Evolutionary conservation across 35 echinoderm and acorn worm species (phyloP), one percentile per base, ranked within the genome.

Genomic region (Holothuria glaberrima): DNA sequence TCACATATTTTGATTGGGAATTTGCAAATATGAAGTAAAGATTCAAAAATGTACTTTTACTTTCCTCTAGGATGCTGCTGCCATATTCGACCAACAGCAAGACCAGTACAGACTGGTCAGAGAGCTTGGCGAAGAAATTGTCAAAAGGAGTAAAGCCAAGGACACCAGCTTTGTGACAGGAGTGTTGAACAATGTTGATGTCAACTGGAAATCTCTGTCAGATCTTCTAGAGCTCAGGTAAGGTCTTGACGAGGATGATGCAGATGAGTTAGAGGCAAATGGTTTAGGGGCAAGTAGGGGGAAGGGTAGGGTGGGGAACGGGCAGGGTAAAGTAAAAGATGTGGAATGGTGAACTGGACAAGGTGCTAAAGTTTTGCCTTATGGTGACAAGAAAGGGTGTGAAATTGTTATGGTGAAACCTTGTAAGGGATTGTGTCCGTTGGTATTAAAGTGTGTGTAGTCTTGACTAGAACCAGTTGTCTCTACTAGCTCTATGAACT

Each of bases 121-220:
- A 60, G 87, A 97, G 30, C 89, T 97, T 7, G 95, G 95, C 14
- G 92, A 92, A 62, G 95, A 97, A 36, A 94, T 97, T 54, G 72
- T 97, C 33, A 94, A 72, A 14, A 74, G 80, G 68, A 94, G 89
- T 68, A 94, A 94, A 56, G 92, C 95, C 52, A 82, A 97, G 86
- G 95, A 97, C 64, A 97, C 92, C 65, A 97, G 92, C 35, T 89
- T 87, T 86, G 92, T 97, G 60, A 91, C 78, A 22, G 92, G 80
- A 62, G 95, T 94, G 0, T 86, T 97, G 24, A 88, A 28, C 68
- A 97, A 97, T 68, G 89, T 97, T 24, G 95, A 97, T 41, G 94
- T 71, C 84, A 97, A 97, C 93, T 99, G 93, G 93, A 92, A 93
- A 61, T 65, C 90, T 0, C 35, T 85, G 16, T 78, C 89, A 22